Percentiles rank a stretch among this genome's conserved stretches.
phyloP scores from a whole-genome alignment of 2,888 invertebrate species.

The Brachyopa scutellaris region DNA sequence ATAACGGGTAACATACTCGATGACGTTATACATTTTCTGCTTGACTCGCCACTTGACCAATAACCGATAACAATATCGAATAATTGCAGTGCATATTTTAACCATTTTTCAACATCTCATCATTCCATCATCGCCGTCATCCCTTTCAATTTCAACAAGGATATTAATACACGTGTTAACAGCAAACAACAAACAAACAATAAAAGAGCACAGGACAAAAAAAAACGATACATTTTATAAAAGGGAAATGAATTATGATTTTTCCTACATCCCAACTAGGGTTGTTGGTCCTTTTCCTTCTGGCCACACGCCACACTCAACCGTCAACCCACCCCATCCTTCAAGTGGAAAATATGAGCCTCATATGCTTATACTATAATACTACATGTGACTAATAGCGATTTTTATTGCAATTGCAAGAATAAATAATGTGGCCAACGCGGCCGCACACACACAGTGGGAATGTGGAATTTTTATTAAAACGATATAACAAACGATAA shows the following conservation, averaged over 20 bases:
- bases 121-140: conserved; percentile 43
- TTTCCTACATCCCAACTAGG: conserved; percentile 28
- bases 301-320: no score
- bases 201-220: background rate
- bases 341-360: conserved; percentile 47
- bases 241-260: conserved; percentile 68
- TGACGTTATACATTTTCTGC: conserved; percentile 46
- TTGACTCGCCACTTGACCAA: conserved; percentile 51
- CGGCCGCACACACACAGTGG: conserved; percentile 35
- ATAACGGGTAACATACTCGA: conserved; percentile 59
- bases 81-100: conserved; percentile 63
- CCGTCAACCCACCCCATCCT: conserved; percentile 14
- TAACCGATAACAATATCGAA: conserved; percentile 22
- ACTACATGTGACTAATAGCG: conserved; percentile 69
- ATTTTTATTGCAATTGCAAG: conserved; percentile 71
- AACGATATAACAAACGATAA: conserved; percentile 68
- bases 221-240: conserved; percentile 18
- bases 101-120: conserved; percentile 52
- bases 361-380: conserved; percentile 53
- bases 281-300: conserved; percentile 39
- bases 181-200: conserved; percentile 39
- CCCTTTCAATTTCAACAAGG: conserved; percentile 58
- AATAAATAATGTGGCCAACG: conserved; percentile 65
- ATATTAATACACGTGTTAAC: conserved; percentile 69
- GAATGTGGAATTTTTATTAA: conserved; percentile 71